Base-by-base conservation (phyloP, 2,888 invertebrate species). In the Pollenia amentaria region DNA sequence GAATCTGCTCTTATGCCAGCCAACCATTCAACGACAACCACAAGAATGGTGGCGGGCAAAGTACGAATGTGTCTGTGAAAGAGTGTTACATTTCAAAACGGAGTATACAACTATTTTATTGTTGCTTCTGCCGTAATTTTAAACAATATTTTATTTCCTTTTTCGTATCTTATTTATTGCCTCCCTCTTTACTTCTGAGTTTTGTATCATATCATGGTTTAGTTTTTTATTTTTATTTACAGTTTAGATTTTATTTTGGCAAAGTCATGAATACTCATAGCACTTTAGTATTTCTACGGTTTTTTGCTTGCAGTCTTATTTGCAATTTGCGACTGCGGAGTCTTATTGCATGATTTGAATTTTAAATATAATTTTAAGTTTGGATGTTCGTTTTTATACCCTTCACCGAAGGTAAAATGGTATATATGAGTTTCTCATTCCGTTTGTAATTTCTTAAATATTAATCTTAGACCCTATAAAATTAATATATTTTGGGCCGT, bases 231-330 rank as follows among this genome's bases (percentile, higher is more conserved):
- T 79, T 70, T 29, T 70, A 53, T 53, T 62, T 70, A 44, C n/a
- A 70, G 42, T 48, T 16, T 42, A 60, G 57, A 69, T 60, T 78
- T 60, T 69, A 40, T 62, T 70, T 79, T 60, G 60, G 10, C 51
- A 51, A 29, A 21, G 38, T 57, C 29, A 72, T 57, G 55, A 57
- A 72, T 57, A 46, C 55, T 42, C 16, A 10, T 51, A 1, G n/a
- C 44, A 10, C 21, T 42, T 72, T 42, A 18, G 48, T 48, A 8
- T 51, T 51, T 62, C 4, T 29, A 6, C 29, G 6, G 29, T 21
- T n/a, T 38, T 69, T 14, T 40, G 21, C 16, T 69, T 57, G 16
- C 46, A 60, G 7, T 29, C 51, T 40, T 69, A 60, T 78, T 69
- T 48, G 40, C 48, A 48, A 60, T 78, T 69, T 48, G 40, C 48